A percentile compares a stretch with the other conserved stretches of the same genome.
These are phyloP conservation scores for Ptilodon capucinus DNA, from an alignment of 2,888 invertebrate species.

Conservation along the genomic window DNA sequence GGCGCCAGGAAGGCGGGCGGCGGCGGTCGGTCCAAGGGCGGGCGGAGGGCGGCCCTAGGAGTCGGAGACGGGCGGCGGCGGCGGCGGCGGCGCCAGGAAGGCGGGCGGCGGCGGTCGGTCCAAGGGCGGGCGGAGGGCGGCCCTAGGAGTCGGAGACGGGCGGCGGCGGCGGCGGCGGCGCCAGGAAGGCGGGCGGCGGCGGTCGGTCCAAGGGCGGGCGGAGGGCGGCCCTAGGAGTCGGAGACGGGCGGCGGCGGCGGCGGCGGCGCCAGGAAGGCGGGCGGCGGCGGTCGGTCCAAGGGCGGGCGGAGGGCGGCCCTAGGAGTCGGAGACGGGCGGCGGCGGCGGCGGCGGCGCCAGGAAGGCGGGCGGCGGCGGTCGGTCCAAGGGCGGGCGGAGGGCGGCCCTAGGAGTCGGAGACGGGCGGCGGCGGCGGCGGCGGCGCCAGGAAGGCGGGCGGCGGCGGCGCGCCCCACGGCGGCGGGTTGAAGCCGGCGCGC, in stretches of 20 bases:
- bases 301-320: constrained; percentile 11
- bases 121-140: not conserved
- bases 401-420: constrained; percentile 44
- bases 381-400: not conserved
- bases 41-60: constrained; percentile 54
- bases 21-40: constrained; percentile 70
- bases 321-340: constrained; percentile 59
- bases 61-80: too few relatives aligned
- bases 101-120: not conserved
- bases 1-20: constrained; percentile 71
- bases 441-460: constrained; percentile 71
- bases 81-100: not conserved
- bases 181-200: constrained; percentile 65
- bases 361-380: not conserved
- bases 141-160: constrained; percentile 53
- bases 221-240: too few relatives aligned
- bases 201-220: constrained; percentile 68
- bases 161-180: constrained; percentile 78
- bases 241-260: too few relatives aligned
- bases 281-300: not conserved
- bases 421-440: constrained; percentile 75
- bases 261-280: too few relatives aligned
- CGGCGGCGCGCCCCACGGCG: constrained; percentile 72
- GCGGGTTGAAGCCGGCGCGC: constrained; percentile 54
- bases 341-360: not conserved